Percentiles rank a stretch among this genome's conserved stretches.
These are phyloP conservation scores for Parus major DNA, from an alignment of 2,113 vertebrate species.

Conservation along the genomic window DNA sequence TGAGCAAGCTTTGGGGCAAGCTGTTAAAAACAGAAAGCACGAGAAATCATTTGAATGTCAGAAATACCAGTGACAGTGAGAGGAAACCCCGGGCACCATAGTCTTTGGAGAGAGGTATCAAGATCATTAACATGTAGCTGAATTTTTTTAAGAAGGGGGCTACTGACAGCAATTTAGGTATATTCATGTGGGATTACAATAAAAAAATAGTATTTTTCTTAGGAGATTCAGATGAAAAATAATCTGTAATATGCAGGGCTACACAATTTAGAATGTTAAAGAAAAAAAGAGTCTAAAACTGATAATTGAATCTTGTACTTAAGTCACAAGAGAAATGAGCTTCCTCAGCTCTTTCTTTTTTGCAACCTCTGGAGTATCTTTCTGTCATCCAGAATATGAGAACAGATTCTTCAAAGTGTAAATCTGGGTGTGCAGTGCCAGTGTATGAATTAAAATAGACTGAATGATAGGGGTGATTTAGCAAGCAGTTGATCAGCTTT, in stretches of 20 bases:
- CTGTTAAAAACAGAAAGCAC: neutral
- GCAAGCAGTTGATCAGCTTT: neutral
- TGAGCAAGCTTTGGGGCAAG: neutral
- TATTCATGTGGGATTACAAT: neutral
- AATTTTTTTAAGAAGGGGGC: neutral
- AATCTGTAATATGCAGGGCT: neutral
- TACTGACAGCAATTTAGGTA: neutral
- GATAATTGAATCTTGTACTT: slow-evolving; percentile 2
- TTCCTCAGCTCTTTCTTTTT: neutral
- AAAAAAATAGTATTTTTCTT: neutral
- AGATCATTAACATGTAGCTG: neutral
- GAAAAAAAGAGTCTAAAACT: neutral
- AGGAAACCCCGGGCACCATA: neutral
- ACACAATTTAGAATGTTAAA: slow-evolving; percentile 14
- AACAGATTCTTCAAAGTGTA: slow-evolving; percentile 37
- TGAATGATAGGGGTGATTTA: neutral
- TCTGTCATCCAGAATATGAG: slow-evolving; percentile 37
- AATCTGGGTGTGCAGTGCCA: neutral
- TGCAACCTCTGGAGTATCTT: slow-evolving; percentile 6
- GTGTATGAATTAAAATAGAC: slow-evolving; percentile 34
- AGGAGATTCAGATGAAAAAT: neutral
- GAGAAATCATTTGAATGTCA: neutral
- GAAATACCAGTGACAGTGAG: neutral
- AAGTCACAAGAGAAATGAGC: neutral
- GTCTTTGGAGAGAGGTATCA: neutral